Percentiles rank a stretch among this genome's conserved stretches.
phyloP scores from a whole-genome alignment of 2,113 vertebrate genomes.

The Dunckerocampus dactyliophorus region DNA sequence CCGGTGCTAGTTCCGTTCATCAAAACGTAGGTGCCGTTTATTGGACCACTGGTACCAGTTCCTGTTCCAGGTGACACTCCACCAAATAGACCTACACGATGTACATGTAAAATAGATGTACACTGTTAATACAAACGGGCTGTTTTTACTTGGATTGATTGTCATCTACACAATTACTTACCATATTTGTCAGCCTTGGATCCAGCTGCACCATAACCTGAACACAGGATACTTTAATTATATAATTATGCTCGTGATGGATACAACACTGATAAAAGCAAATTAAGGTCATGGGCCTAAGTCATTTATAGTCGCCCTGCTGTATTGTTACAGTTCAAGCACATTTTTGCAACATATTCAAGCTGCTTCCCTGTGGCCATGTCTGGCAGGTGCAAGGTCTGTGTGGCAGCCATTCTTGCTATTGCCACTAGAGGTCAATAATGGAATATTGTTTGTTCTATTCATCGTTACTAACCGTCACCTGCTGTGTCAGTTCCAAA shows the following conservation, averaged over 20 bases:
- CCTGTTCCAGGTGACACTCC: constrained; percentile 39
- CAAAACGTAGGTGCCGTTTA: constrained; percentile 13
- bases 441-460: neutral
- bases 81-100: constrained; percentile 50
- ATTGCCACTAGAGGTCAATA: constrained; percentile 21
- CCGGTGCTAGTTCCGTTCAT: constrained; percentile 27
- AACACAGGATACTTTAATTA: neutral
- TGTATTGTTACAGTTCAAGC: too few species aligned
- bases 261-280: too few species aligned
- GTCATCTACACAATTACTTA: constrained; percentile 26
- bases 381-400: neutral
- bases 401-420: constrained; percentile 2
- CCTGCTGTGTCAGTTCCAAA: constrained; percentile 18
- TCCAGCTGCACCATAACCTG: constrained; percentile 52
- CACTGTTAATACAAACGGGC: neutral
- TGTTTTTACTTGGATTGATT: neutral
- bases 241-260: neutral
- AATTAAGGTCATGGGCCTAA: too few species aligned
- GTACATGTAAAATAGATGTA: neutral
- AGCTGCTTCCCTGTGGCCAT: neutral
- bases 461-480: constrained; percentile 17
- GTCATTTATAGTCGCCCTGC: too few species aligned
- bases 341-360: neutral
- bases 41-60: neutral
- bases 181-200: constrained; percentile 69